Percentiles rank a stretch among this genome's conserved stretches.
These are phyloP conservation scores for Hyphantria cunea DNA, from an alignment of 1,140 invertebrate genomes.

Conservation along the genomic window DNA sequence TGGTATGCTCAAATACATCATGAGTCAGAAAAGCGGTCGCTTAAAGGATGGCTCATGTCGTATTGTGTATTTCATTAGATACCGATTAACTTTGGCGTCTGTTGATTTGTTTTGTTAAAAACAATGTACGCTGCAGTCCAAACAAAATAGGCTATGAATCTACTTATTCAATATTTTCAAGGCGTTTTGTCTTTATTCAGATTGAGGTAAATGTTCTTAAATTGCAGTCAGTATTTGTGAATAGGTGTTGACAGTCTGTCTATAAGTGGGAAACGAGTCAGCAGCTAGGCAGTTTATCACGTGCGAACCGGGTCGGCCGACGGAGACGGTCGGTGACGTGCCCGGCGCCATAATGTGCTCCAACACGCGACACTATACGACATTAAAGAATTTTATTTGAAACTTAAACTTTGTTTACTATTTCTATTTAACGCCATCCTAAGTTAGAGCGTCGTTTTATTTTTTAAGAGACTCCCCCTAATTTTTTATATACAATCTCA, in stretches of 20 bases:
- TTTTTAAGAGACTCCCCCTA: background rate
- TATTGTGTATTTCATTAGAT: too few relatives aligned
- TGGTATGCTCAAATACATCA: too few relatives aligned
- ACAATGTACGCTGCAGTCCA: too few relatives aligned
- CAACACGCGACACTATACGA: slow-evolving; percentile 65
- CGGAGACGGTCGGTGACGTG: slow-evolving; percentile 50
- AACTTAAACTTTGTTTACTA: slow-evolving; percentile 43
- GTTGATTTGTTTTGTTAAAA: too few relatives aligned
- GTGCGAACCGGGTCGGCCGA: slow-evolving; percentile 53
- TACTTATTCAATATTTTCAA: too few relatives aligned
- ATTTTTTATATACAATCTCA: background rate
- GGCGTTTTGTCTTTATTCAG: too few relatives aligned
- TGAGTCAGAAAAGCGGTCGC: too few relatives aligned
- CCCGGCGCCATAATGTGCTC: slow-evolving; percentile 55
- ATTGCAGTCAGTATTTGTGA: slow-evolving; percentile 12
- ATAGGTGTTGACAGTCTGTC: slow-evolving; percentile 17
- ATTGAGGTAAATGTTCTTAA: too few relatives aligned
- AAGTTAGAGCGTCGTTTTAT: background rate
- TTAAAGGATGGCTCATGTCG: too few relatives aligned
- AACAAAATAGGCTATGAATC: too few relatives aligned
- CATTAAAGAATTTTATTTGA: slow-evolving; percentile 55
- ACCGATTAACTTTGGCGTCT: too few relatives aligned
- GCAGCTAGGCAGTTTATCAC: slow-evolving; percentile 54
- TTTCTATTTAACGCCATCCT: slow-evolving; percentile 19
- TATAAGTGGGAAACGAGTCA: slow-evolving; percentile 25